These are phyloP conservation scores for Coregonus ussuriensis DNA, from an alignment of 2,797 vertebrate genomes.

Conservation along the genomic window DNA sequence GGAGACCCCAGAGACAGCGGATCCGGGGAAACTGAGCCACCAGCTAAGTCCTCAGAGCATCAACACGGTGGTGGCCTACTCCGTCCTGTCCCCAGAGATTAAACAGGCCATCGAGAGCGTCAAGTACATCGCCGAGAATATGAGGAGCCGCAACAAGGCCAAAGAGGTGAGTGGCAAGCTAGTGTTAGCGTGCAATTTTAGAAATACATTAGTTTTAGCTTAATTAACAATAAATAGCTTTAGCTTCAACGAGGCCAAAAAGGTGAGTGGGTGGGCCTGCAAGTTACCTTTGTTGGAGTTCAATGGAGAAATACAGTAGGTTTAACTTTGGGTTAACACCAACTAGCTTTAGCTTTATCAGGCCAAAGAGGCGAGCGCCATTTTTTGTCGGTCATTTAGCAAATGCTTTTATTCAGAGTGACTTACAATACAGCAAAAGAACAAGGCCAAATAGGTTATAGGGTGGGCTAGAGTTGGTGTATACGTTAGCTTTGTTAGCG, in stretches of 20 bases:
- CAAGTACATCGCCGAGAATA: slow-evolving; percentile 94
- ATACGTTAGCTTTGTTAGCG: too few species aligned
- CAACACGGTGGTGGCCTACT: slow-evolving; percentile 74
- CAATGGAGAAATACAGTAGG: neutral
- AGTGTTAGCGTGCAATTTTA: neutral
- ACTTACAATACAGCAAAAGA: too few species aligned
- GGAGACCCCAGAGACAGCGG: slow-evolving; percentile 64
- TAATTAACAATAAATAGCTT: too few species aligned
- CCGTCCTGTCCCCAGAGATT: slow-evolving; percentile 83
- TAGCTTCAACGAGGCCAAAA: neutral
- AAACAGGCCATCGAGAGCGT: slow-evolving; percentile 87
- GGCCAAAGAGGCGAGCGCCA: neutral
- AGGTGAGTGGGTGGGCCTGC: neutral
- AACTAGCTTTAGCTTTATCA: neutral
- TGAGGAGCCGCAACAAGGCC: slow-evolving; percentile 89
- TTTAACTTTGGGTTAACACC: neutral
- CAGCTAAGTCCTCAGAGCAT: slow-evolving; percentile 77
- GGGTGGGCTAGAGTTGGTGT: too few species aligned
- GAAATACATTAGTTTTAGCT: neutral
- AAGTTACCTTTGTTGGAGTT: neutral
- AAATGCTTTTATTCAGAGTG: too few species aligned
- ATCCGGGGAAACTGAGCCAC: slow-evolving; percentile 65
- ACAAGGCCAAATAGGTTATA: too few species aligned
- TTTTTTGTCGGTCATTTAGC: too few species aligned
- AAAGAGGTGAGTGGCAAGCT: slow-evolving; percentile 82